phyloP scores from a whole-genome alignment of 2,888 invertebrate species.

The Mesorhabditis sp. region DNA sequence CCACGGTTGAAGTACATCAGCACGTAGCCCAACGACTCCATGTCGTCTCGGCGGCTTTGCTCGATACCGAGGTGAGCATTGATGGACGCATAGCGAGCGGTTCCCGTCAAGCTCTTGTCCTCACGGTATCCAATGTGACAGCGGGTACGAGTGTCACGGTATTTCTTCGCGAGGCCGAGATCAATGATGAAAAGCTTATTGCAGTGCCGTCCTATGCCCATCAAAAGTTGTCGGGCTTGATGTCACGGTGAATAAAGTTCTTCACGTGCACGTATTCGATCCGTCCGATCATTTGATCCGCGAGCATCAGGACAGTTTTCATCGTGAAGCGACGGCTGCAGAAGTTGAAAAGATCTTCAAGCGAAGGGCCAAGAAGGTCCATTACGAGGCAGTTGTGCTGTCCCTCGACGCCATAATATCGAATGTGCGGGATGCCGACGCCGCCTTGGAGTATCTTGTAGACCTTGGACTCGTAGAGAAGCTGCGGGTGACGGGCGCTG shows the following conservation, averaged over 20 bases:
- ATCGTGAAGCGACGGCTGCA: slow-evolving; percentile 97
- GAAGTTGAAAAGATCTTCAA: slow-evolving; percentile 98
- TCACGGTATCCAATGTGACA: slow-evolving; percentile 92
- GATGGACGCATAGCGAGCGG: slow-evolving; percentile 94
- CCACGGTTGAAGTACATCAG: slow-evolving; percentile 96
- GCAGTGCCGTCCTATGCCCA: slow-evolving; percentile 97
- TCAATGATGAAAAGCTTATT: slow-evolving; percentile 98
- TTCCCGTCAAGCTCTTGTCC: slow-evolving; percentile 91
- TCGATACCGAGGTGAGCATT: slow-evolving; percentile 87
- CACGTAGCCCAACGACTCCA: slow-evolving; percentile 69
- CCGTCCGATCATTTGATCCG: slow-evolving; percentile 81
- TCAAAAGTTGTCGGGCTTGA: slow-evolving; percentile 90
- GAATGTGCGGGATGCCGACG: slow-evolving; percentile 61
- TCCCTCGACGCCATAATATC: slow-evolving; percentile 81
- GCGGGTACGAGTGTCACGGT: slow-evolving; percentile 81
- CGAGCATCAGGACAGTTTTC: slow-evolving; percentile 98
- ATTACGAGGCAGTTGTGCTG: slow-evolving; percentile 98
- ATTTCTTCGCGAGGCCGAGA: slow-evolving; percentile 96
- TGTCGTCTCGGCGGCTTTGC: slow-evolving; percentile 50
- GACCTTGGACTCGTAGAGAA: slow-evolving; percentile 64
- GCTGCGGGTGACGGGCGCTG: slow-evolving; percentile 62
- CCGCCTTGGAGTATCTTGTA: slow-evolving; percentile 64
- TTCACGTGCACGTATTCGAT: slow-evolving; percentile 97
- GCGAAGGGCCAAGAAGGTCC: slow-evolving; percentile 94
- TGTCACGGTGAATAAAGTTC: slow-evolving; percentile 86